Base-by-base conservation (phyloP, 2,113 vertebrate species). In the Uropsilus gracilis region DNA sequence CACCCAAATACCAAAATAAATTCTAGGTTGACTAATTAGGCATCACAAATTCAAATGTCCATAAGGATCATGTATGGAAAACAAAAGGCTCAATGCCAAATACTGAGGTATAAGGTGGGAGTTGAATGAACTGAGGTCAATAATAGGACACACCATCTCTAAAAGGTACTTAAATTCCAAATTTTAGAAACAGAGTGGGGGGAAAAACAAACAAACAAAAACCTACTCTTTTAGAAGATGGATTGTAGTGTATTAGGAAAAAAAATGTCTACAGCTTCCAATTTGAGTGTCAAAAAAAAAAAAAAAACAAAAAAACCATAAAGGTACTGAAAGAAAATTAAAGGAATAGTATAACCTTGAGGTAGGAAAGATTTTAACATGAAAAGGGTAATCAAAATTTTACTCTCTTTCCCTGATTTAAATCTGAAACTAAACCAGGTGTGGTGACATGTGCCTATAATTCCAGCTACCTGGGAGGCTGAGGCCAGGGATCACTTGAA, bases 251-350 rank as follows among this genome's bases (percentile, higher is more conserved):
- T 77, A 82, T 37, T 50, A 48, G 37, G n/a, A n/a, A 61, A 68
- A 34, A 87, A 88, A 80, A 93, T 59, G 64, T 34, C 63, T 94
- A 11, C 32, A 81, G 76, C 26, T 89, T 81, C 26, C 48, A 8
- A 55, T 42, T 92, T 86, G 48, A 69, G 71, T 77, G 48, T 7
- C n/a, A n/a, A n/a, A n/a, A n/a, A n/a, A n/a, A 81, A 68, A 91
- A 61, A 30, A 61, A 61, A 61, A 61, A 20, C 32, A 32, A 26
- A 30, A 69, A 89, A 94, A 69, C 57, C 17, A 69, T 34, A 61
- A 73, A 85, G 75, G 59, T 90, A 86, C 28, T 83, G 81, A 90
- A 66, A 87, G 73, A 77, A 93, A 93, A 64, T 77, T 86, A 93
- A 73, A 48, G 6, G 28, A 77, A 8, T 50, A 73, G 14, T 78